A percentile compares a stretch with the other conserved stretches of the same genome.
Evolutionary conservation across 2,113 vertebrate genomes (phyloP).

Genomic region (Hyaena hyaena): DNA sequence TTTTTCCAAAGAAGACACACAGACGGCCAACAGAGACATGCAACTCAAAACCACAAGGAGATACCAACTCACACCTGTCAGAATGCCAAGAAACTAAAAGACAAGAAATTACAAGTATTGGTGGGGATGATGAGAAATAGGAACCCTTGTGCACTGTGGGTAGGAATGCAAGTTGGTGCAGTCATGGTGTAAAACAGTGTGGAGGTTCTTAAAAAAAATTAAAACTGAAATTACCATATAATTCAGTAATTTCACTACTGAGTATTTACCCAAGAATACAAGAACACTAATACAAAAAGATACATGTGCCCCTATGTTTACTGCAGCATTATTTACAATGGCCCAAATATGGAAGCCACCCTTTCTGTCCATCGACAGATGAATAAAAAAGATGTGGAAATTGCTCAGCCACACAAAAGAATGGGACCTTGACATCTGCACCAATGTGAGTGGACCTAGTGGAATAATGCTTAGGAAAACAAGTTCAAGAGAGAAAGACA

Average conservation of each 20-base stretch:
- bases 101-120: not conserved
- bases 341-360: not conserved
- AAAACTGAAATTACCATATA: not conserved
- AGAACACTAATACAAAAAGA: not conserved
- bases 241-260: not conserved
- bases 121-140: not conserved
- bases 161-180: not conserved
- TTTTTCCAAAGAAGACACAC: not conserved
- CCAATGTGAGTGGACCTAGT: not conserved
- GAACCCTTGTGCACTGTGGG: not conserved
- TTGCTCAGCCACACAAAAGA: not conserved
- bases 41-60: not conserved
- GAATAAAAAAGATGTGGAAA: not conserved
- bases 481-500: not conserved
- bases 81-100: not conserved
- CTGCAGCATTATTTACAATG: not conserved
- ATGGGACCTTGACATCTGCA: not conserved
- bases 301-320: not conserved
- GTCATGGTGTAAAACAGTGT: not conserved
- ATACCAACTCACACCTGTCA: not conserved
- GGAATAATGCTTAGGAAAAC: not conserved
- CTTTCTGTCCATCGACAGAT: not conserved
- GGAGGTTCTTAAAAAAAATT: not conserved
- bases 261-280: not conserved
- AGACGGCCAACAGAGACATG: not conserved